Evolutionary conservation across 2,113 vertebrate species (phyloP), one percentile per base, ranked within the genome.

Genomic region (Theropithecus gelada): DNA sequence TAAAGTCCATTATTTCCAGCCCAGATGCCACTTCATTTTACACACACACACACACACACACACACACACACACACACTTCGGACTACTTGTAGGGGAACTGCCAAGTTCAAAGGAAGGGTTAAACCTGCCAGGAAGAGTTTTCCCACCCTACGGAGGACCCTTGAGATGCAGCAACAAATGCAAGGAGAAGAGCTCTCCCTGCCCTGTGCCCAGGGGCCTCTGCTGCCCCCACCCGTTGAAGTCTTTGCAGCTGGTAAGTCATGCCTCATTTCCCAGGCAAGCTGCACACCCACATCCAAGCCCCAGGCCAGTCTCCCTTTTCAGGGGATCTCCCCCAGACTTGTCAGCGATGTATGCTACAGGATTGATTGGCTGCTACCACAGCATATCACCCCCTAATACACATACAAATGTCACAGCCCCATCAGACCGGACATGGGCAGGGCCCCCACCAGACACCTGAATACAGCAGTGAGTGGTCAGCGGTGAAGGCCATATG

Each of bases 231-330:
- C 35, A 94, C 70, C 48, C 81, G 25, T 0, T 43, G 86, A 90
- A 55, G 66, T 14, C 52, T 90, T 76, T 94, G 66, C 94, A 98
- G 94, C 93, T 97, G 95, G 84, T 79, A 72, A 94, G 70, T 93
- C 93, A 97, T 25, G 88, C 81, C 87, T 97, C 85, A 97, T 93
- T 97, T 96, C 95, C 87, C 88, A 96, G 40, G 52, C 94, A 97
- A 92, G 94, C 96, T 95, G 90, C 55, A 25, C 20, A 66, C 78
- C 66, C 50, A 66, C n/a, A 45, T 76, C 59, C 18, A n/a, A 61
- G 57, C 95, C 52, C 79, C 87, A 97, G 95, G 92, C 84, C 93
- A 90, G 86, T n/a, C 80, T 95, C 83, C n/a, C 66, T 94, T 52
- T 97, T 81, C 35, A 96, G 27, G 87, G 32, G 59, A 38, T 64